phyloP scores from a whole-genome alignment of 2,888 invertebrate genomes.

The Torymus auratus region DNA sequence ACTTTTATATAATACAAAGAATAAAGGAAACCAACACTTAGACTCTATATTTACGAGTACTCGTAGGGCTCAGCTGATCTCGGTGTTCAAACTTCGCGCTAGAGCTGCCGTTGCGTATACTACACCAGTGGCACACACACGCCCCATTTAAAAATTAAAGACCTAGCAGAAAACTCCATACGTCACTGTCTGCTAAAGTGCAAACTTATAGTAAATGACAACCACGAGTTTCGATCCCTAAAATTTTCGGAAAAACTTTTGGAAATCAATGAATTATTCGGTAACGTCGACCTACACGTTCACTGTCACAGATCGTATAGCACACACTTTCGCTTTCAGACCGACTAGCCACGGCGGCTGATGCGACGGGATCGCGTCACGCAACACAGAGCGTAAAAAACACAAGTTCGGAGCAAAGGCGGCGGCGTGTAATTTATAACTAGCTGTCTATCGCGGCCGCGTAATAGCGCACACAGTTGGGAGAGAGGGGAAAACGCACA shows the following conservation, averaged over 20 bases:
- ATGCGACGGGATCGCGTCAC: slow-evolving; percentile 13
- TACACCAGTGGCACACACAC: background rate
- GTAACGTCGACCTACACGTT: no score
- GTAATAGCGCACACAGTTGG: background rate
- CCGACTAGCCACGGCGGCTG: background rate
- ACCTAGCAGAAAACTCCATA: slow-evolving; percentile 1
- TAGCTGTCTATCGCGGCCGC: slow-evolving; percentile 10
- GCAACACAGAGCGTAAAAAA: slow-evolving; percentile 5
- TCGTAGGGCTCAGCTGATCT: background rate
- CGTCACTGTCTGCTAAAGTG: no score
- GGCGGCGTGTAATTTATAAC: slow-evolving; percentile 18
- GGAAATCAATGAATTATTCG: no score
- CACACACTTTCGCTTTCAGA: slow-evolving; percentile 27
- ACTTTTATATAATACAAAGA: background rate
- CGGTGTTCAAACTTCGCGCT: slow-evolving; percentile 23
- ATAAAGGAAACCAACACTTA: no score
- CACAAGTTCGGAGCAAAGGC: slow-evolving; percentile 1
- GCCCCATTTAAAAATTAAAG: background rate
- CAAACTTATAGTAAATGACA: no score
- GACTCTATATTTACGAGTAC: background rate
- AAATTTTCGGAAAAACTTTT: no score
- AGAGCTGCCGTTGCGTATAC: background rate
- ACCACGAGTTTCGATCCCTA: no score
- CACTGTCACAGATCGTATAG: no score
- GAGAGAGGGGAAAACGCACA: slow-evolving; percentile 1